phyloP scores from a whole-genome alignment of 2,888 invertebrate species.

The Ophraella communa region DNA sequence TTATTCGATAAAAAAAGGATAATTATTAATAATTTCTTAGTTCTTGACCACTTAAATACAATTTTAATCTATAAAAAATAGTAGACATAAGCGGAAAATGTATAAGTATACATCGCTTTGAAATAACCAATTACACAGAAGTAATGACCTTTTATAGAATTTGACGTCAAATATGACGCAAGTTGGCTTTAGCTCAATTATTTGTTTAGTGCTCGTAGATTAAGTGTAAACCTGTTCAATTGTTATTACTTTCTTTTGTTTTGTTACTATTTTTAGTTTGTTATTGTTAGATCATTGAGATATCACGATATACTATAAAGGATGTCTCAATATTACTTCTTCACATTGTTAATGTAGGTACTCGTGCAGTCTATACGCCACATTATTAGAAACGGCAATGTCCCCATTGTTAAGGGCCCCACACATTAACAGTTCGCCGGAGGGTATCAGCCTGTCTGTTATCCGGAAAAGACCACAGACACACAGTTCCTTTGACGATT shows the following conservation, averaged over 20 bases:
- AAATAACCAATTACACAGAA: conserved; percentile 27
- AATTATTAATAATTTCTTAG: not conserved
- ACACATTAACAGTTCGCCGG: too few relatives aligned
- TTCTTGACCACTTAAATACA: not conserved
- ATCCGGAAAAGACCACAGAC: too few relatives aligned
- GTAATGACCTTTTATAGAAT: conserved; percentile 50
- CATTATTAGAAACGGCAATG: too few relatives aligned
- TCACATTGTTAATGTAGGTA: too few relatives aligned
- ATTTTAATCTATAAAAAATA: not conserved
- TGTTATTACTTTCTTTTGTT: conserved; percentile 18
- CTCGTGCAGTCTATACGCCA: too few relatives aligned
- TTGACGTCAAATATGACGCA: conserved; percentile 52
- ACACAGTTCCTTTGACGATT: too few relatives aligned
- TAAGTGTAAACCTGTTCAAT: conserved; percentile 20
- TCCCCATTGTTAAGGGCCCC: too few relatives aligned
- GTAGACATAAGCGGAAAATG: not conserved
- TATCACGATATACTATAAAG: not conserved
- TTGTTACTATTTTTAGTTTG: conserved; percentile 9
- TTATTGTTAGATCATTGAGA: not conserved
- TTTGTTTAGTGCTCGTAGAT: conserved; percentile 11
- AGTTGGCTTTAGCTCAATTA: conserved; percentile 20
- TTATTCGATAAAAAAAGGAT: too few relatives aligned
- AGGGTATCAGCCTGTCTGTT: too few relatives aligned
- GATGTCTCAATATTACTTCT: too few relatives aligned
- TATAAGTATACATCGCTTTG: not conserved